Conservation (phyloP, 2,113 vertebrate species). For the Cyanistes caeruleus region DNA sequence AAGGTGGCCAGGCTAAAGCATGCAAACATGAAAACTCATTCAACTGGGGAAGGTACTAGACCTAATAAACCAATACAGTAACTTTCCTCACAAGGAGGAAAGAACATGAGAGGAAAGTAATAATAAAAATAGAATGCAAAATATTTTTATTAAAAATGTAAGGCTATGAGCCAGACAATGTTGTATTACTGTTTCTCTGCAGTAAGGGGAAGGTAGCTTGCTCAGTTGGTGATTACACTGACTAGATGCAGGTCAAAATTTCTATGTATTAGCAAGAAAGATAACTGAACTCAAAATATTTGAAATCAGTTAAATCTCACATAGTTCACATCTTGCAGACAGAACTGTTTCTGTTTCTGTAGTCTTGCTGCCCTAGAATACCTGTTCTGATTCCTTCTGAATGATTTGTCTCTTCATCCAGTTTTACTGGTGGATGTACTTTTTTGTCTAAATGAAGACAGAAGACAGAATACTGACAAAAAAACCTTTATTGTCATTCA, state of each 20-base stretch:
- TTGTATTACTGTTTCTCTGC: neutral
- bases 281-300: neutral
- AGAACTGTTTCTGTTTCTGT: neutral
- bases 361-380: neutral
- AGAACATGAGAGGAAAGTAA: neutral
- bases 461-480: neutral
- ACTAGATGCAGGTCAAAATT: neutral
- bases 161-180: neutral
- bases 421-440: neutral
- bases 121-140: neutral
- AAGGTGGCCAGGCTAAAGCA: neutral
- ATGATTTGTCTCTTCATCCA: neutral
- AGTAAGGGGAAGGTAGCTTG: neutral
- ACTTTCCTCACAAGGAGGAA: neutral
- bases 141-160: neutral
- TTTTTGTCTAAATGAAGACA: neutral
- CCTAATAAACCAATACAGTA: neutral
- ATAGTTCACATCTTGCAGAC: neutral
- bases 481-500: neutral
- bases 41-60: neutral
- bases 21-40: neutral
- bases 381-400: neutral
- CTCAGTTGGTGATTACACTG: accelerated
- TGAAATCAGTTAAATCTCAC: neutral
- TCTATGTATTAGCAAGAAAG: neutral